phyloP scores from a whole-genome alignment of 2,113 vertebrate genomes.

The Amblyopsis rosae region DNA sequence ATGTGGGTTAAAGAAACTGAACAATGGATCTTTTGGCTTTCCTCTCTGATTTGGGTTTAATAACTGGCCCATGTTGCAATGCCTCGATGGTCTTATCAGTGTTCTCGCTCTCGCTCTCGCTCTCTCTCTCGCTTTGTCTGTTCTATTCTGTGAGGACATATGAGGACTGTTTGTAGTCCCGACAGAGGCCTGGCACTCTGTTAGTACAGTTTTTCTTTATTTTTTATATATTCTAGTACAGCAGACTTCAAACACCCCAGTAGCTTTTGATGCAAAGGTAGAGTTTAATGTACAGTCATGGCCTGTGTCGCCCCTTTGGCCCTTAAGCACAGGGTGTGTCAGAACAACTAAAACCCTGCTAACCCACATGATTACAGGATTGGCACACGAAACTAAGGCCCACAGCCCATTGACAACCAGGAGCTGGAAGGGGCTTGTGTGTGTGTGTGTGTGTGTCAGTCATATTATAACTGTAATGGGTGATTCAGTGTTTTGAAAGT shows the following conservation, averaged over 20 bases:
- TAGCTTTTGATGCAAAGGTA: conserved; percentile 44
- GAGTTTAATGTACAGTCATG: conserved; percentile 63
- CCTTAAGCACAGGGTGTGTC: conserved; percentile 63
- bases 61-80: conserved; percentile 47
- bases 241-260: conserved; percentile 57
- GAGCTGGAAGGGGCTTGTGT: background rate
- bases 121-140: conserved; percentile 37
- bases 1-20: conserved; percentile 46
- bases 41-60: conserved; percentile 28
- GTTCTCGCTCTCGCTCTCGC: conserved; percentile 39
- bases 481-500: conserved; percentile 47
- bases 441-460: conserved; percentile 12
- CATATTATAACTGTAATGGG: conserved; percentile 45
- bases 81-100: conserved; percentile 41
- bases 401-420: conserved; percentile 51
- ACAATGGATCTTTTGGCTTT: conserved; percentile 32
- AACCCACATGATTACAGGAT: conserved; percentile 71
- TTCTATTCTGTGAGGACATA: conserved; percentile 51
- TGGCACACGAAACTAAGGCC: conserved; percentile 55
- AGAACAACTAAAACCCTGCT: conserved; percentile 60
- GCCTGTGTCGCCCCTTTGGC: conserved; percentile 24
- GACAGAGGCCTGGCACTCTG: conserved; percentile 51
- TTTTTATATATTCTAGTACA: conserved; percentile 48
- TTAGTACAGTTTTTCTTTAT: conserved; percentile 33
- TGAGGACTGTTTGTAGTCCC: conserved; percentile 54